Percentiles rank a stretch among this genome's conserved stretches.
These are phyloP conservation scores for Eristalis arbustorum DNA, from an alignment of 2,888 invertebrate species.

Conservation along the genomic window DNA sequence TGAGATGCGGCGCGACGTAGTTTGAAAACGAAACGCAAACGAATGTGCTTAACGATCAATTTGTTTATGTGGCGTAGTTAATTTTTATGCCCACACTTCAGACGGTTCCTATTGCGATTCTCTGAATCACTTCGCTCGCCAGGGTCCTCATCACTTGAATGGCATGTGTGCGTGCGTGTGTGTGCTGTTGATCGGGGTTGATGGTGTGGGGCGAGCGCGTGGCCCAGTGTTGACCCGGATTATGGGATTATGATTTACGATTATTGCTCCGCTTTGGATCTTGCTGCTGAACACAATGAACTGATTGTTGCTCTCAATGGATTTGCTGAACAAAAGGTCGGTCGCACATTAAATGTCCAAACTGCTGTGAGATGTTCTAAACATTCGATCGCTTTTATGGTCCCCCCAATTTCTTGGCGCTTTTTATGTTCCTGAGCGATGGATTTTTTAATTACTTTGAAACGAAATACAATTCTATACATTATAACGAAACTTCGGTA, in stretches of 20 bases:
- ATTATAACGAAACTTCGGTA: too few relatives aligned
- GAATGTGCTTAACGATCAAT: conserved; percentile 8
- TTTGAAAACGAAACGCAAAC: not conserved
- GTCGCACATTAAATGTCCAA: too few relatives aligned
- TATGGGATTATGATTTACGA: conserved; percentile 22
- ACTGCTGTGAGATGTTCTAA: too few relatives aligned
- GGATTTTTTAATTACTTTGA: too few relatives aligned
- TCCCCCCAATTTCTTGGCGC: too few relatives aligned
- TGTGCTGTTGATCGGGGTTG: not conserved
- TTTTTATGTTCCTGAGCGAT: too few relatives aligned
- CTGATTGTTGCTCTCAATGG: not conserved
- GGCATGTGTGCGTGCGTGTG: not conserved
- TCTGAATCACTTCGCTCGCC: not conserved
- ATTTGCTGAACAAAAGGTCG: not conserved
- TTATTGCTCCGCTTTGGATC: not conserved
- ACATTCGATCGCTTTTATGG: too few relatives aligned
- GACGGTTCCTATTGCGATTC: not conserved
- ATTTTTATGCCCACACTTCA: conserved; percentile 17
- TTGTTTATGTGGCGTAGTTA: conserved; percentile 38
- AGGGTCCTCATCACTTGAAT: not conserved
- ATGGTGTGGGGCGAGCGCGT: not conserved
- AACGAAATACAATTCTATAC: too few relatives aligned
- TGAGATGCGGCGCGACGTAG: not conserved
- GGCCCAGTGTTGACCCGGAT: not conserved
- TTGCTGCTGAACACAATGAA: not conserved